Evolutionary conservation across 1,140 invertebrate genomes (phyloP).

Genomic region (Forficula auricularia): DNA sequence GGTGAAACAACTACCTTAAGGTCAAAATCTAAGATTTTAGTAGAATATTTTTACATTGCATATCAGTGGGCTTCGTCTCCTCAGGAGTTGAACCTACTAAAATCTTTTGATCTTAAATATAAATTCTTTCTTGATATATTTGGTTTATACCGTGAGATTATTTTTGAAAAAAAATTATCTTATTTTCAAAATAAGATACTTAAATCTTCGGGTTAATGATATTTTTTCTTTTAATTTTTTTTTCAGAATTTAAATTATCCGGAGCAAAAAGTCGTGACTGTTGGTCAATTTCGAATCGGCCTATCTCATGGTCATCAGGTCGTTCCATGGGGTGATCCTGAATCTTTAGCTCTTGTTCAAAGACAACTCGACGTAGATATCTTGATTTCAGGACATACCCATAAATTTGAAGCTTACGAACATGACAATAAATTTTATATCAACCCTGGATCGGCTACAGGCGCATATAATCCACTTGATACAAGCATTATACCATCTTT

Average conservation of each 20-base stretch:
- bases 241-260: slow-evolving; percentile 83
- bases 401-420: slow-evolving; percentile 96
- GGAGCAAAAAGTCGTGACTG: slow-evolving; percentile 96
- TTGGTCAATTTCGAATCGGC: slow-evolving; percentile 96
- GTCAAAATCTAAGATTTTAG: no score
- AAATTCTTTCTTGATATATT: no score
- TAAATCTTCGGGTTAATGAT: not conserved
- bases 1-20: no score
- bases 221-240: slow-evolving; percentile 13
- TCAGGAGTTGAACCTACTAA: no score
- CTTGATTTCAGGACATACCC: slow-evolving; percentile 94
- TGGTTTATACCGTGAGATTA: no score
- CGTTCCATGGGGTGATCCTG: slow-evolving; percentile 92
- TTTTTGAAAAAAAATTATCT: no score
- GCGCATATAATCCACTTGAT: slow-evolving; percentile 85
- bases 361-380: slow-evolving; percentile 97
- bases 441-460: slow-evolving; percentile 97
- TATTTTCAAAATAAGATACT: not conserved
- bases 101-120: no score
- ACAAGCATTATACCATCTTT: slow-evolving; percentile 91
- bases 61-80: no score
- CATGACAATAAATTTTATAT: slow-evolving; percentile 99
- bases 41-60: no score
- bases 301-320: slow-evolving; percentile 94
- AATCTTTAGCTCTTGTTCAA: slow-evolving; percentile 82